A percentile compares a stretch with the other conserved stretches of the same genome.
These are phyloP conservation scores for Ladona fulva DNA, from an alignment of 1,140 invertebrate species.

Conservation along the genomic window DNA sequence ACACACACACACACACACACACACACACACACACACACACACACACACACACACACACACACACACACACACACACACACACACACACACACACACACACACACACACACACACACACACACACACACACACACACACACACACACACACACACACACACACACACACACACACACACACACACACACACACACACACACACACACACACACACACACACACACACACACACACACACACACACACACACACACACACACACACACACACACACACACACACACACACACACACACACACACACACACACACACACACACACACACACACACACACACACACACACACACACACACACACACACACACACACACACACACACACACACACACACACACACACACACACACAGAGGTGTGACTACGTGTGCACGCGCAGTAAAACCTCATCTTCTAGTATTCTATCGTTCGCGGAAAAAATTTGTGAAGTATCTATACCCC, in stretches of 20 bases:
- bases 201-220: neutral
- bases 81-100: neutral
- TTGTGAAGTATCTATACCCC: too few relatives aligned
- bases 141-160: neutral
- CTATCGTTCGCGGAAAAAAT: too few relatives aligned
- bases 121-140: neutral
- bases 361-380: neutral
- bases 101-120: neutral
- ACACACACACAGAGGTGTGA: constrained; percentile 26
- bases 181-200: neutral
- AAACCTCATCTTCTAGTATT: too few relatives aligned
- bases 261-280: neutral
- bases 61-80: neutral
- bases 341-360: constrained; percentile 5
- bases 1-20: neutral
- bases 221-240: neutral
- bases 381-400: neutral
- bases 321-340: constrained; percentile 11
- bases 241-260: neutral
- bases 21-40: neutral
- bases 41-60: neutral
- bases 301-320: neutral
- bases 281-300: neutral
- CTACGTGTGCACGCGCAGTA: too few relatives aligned
- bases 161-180: neutral